Base-by-base conservation (phyloP, 2,888 invertebrate genomes). In the Tipula lateralis region DNA sequence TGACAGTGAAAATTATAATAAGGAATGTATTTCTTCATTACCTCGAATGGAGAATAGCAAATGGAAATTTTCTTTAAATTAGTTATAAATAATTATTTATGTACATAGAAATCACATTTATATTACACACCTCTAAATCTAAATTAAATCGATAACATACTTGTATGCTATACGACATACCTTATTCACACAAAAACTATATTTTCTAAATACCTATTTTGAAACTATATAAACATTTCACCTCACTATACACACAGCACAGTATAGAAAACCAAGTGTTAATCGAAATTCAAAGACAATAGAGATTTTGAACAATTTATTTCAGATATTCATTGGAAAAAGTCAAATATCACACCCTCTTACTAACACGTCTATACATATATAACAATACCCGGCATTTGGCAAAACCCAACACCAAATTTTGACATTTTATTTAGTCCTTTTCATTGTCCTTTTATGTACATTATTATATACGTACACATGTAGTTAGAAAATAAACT, bases 271-370 rank as follows among this genome's bases (percentile, higher is more conserved):
- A 66, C 24, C 66, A 24, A 66, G 66, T 24, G 24, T 66, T 66
- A 66, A 66, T 66, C 66, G 66, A 66, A 66, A 66, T 4, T 3
- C 24, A 66, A 66, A 66, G 66, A 66, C 24, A 66, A 66, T 66
- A 24, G 66, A 66, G 9, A 66, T 24, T 24, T 24, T 24, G 24
- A 66, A 66, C 19, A 66, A 66, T 66, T 19, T 24, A 66, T 66
- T 66, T 66, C 24, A 9, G 66, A 66, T 66, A 24, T 66, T 66
- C 66, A 66, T 66, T 66, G 66, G 19, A 24, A 24, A 44, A 44
- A 44, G 24, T 66, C 24, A 66, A 66, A 66, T 66, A 66, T 66
- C 66, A 66, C 66, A 66, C 66, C 66, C 66, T 66, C 66, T 66
- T 19, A 66, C 19, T 66, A 66, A 24, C 19, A 24, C 13, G 66